A percentile compares a stretch with the other conserved stretches of the same genome.
Conservation (phyloP, 2,797 vertebrate genomes). For the Percopsis omiscomaycus region DNA sequence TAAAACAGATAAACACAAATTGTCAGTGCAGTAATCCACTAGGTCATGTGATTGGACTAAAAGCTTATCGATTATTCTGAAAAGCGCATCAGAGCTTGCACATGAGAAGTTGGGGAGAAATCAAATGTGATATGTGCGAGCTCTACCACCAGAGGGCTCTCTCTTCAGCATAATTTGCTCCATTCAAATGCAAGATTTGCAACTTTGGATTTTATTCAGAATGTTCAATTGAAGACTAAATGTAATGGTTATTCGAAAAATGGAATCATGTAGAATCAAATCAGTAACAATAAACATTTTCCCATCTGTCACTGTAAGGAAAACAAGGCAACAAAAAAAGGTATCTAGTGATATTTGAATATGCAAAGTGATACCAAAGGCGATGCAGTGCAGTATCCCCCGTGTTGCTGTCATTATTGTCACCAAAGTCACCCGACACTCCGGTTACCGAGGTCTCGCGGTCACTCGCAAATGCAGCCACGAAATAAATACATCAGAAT, state of each 20-base stretch:
- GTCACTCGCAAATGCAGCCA: constrained; percentile 7
- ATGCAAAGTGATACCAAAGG: constrained; percentile 46
- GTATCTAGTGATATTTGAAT: constrained; percentile 42
- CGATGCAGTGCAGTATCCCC: constrained; percentile 26
- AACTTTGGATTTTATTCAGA: constrained; percentile 32
- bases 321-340: background rate
- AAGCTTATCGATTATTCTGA: constrained; percentile 23
- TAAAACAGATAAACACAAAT: constrained; percentile 56
- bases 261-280: background rate
- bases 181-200: constrained; percentile 7
- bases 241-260: background rate
- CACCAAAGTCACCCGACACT: constrained; percentile 27
- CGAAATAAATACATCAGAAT: constrained; percentile 28
- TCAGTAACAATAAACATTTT: constrained; percentile 14
- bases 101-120: background rate
- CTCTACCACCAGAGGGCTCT: constrained; percentile 69
- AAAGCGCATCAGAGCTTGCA: background rate
- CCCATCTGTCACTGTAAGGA: background rate
- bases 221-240: constrained; percentile 14
- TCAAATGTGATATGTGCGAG: background rate
- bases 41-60: background rate
- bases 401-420: constrained; percentile 35
- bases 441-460: constrained; percentile 13
- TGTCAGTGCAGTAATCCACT: background rate
- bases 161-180: constrained; percentile 40